These are phyloP conservation scores for Oscheius sp. DNA, from an alignment of 2,888 invertebrate species.

Conservation along the genomic window DNA sequence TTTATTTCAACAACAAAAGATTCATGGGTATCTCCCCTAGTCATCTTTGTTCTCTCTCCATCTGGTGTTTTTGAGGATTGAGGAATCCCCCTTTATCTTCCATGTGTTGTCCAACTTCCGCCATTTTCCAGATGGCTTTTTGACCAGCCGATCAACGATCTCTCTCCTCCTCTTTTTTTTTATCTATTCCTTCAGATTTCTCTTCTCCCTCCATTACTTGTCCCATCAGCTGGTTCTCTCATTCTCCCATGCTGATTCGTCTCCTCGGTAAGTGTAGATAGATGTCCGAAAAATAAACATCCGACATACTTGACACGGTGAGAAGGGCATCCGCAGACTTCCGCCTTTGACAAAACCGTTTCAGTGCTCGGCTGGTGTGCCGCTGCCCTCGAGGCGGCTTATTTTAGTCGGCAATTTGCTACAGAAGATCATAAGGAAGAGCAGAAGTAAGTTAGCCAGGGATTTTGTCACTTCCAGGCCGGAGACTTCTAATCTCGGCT, in stretches of 20 bases:
- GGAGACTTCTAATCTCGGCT: conserved; percentile 54
- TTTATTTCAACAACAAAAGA: too few relatives aligned
- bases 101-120: too few relatives aligned
- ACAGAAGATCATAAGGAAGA: conserved; percentile 10
- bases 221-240: too few relatives aligned
- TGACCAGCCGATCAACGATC: not conserved
- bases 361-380: conserved; percentile 18
- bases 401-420: conserved; percentile 3
- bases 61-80: too few relatives aligned
- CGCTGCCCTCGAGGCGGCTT: conserved; percentile 9
- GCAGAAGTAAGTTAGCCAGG: not conserved
- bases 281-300: not conserved
- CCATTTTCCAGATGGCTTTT: too few relatives aligned
- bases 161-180: too few relatives aligned
- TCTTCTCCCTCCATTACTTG: not conserved
- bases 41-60: too few relatives aligned
- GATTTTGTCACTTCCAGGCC: not conserved
- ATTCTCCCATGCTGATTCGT: conserved; percentile 5
- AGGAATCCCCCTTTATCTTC: too few relatives aligned
- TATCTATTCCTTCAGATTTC: not conserved
- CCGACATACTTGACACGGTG: not conserved
- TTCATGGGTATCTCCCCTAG: too few relatives aligned
- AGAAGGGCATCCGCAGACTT: not conserved
- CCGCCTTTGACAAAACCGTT: not conserved
- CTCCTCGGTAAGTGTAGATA: not conserved